A percentile compares a stretch with the other conserved stretches of the same genome.
phyloP scores from a whole-genome alignment of 64 coral and sea anemone genomes.

The Montipora efflorescens region DNA sequence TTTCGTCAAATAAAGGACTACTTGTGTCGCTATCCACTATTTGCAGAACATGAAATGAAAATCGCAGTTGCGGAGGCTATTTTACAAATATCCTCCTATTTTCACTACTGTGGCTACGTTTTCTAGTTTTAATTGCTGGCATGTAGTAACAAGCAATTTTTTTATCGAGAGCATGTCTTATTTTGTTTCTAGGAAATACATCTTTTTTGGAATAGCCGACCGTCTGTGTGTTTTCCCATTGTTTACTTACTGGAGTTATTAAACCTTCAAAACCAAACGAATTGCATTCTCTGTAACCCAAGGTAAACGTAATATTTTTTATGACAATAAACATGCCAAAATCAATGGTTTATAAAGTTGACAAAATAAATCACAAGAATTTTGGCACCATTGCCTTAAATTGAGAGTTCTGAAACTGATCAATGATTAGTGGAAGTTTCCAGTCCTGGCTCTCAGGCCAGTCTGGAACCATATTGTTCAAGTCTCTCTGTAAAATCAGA shows the following conservation, averaged over 20 bases:
- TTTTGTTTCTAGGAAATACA: not conserved
- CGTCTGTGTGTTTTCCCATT: too few species aligned
- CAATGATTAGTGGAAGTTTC: slow-evolving; percentile 30
- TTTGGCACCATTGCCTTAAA: slow-evolving; percentile 12
- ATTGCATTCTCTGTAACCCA: not conserved
- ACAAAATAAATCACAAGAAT: not conserved
- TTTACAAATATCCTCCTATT: not conserved
- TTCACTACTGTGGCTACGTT: slow-evolving; percentile 1
- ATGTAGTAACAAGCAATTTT: too few species aligned
- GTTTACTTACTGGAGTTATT: too few species aligned
- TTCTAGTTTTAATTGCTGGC: not conserved
- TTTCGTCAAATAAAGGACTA: too few species aligned
- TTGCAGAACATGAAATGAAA: too few species aligned
- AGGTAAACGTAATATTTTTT: not conserved
- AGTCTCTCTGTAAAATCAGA: slow-evolving; percentile 14
- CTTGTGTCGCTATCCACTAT: too few species aligned
- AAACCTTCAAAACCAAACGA: too few species aligned
- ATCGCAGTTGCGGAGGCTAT: too few species aligned
- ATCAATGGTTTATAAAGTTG: not conserved
- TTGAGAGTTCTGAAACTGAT: slow-evolving; percentile 21
- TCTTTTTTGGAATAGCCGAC: not conserved
- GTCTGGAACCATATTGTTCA: slow-evolving; percentile 36
- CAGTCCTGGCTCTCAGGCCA: slow-evolving; percentile 31
- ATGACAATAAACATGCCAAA: slow-evolving; percentile 3
- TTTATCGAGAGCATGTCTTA: not conserved